Evolutionary conservation across 2,797 vertebrate species (phyloP), one percentile per base, ranked within the genome.

Genomic region (Halcyon chelicuti): DNA sequence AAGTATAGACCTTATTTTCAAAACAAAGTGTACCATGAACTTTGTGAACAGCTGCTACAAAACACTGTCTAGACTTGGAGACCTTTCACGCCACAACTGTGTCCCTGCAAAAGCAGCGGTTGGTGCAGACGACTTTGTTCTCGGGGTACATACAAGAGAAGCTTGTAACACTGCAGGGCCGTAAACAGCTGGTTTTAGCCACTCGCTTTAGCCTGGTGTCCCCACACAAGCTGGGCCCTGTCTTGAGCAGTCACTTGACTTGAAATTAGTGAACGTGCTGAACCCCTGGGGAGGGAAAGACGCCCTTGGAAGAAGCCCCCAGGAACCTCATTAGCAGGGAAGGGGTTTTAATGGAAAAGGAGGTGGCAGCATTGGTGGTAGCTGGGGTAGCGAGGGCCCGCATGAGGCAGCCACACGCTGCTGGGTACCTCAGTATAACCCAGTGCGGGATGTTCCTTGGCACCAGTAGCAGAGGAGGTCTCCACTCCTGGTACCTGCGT

Each of bases 21-120:
- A 88, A 95, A 49, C 60, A 72, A 83, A 84, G n/a, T 3, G 1
- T 40, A 29, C 28, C 29, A 10, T 26, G 70, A 10, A 70, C 42
- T 74, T 84, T 84, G 42, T 1, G 2, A 79, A 54, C 78, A 80
- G 75, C 77, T 72, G 51, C 75, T 94, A 25, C n/a, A 51, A 49
- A 79, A 29, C 47, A 79, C 40, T 77, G 39, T 33, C 20, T 42
- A 16, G 29, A 12, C 21, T 0, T 22, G 0, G 28, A 58, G 46
- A 55, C 39, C 28, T 88, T 68, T 47, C 0, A 0, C n/a, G 15
- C 42, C 5, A 0, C 31, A 35, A 19, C 40, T 54, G 1, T 9
- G 35, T 80, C 66, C 51, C 39, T 77, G 51, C 26, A 9, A 20
- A 62, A 89, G 68, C 5, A 3, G 15, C 2, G 3, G 19, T 44